Conservation (phyloP, 2,888 invertebrate genomes). For the Stenurella melanura region DNA sequence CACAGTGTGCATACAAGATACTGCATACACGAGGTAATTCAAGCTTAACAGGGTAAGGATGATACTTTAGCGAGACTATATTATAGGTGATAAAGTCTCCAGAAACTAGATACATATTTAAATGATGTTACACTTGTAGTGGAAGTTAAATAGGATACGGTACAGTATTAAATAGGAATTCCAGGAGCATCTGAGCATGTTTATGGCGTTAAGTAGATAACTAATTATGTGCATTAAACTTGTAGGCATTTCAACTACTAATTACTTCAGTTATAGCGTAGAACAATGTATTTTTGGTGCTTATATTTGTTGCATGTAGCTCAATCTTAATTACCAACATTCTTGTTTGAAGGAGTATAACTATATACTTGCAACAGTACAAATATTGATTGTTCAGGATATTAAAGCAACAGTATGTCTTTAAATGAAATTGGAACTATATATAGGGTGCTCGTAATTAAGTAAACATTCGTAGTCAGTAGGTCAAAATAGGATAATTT, state of each 20-base stretch:
- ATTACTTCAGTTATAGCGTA: neutral
- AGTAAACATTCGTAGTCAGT: no score
- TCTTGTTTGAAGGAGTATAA: no score
- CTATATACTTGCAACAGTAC: no score
- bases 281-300: neutral
- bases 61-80: slow-evolving; percentile 11
- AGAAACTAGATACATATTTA: slow-evolving; percentile 31
- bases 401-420: no score
- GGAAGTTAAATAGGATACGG: slow-evolving; percentile 11
- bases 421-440: no score
- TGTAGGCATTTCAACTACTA: slow-evolving; percentile 8
- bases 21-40: neutral
- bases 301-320: neutral
- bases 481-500: no score
- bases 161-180: slow-evolving; percentile 14
- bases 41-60: neutral
- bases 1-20: neutral
- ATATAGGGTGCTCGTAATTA: no score
- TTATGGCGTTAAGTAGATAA: slow-evolving; percentile 10
- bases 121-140: slow-evolving; percentile 13
- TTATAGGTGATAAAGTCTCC: slow-evolving; percentile 3
- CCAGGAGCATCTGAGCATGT: neutral
- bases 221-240: slow-evolving; percentile 14
- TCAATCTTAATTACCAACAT: neutral
- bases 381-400: no score